These are phyloP conservation scores for Cynopterus brachyotis DNA, from an alignment of 2,113 vertebrate species.

Conservation along the genomic window DNA sequence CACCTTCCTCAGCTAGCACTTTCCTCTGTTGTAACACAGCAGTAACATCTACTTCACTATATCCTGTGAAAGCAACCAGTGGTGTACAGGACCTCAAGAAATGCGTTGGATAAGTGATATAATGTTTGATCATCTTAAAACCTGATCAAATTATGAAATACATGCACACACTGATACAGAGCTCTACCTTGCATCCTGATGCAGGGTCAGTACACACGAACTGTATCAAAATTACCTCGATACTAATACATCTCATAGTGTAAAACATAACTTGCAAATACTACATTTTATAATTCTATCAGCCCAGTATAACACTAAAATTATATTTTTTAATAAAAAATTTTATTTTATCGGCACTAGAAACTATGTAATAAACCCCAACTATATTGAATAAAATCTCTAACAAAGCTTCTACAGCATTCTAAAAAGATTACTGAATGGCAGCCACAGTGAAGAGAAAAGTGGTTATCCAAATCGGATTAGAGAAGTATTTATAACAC, in stretches of 20 bases:
- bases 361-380: constrained; percentile 37
- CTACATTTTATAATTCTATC: not conserved
- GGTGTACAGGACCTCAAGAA: not conserved
- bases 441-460: not conserved
- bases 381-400: not conserved
- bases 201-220: not conserved
- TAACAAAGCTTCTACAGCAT: not conserved
- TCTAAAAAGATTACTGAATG: not conserved
- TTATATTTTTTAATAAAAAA: not conserved
- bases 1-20: not conserved
- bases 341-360: constrained; percentile 10
- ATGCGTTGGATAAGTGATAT: not conserved
- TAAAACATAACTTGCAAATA: not conserved
- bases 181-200: not conserved
- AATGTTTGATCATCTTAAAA: not conserved
- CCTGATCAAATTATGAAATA: not conserved
- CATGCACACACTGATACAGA: not conserved
- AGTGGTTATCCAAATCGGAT: not conserved
- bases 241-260: not conserved
- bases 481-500: not conserved
- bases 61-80: not conserved
- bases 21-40: not conserved
- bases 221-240: not conserved
- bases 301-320: not conserved
- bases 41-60: not conserved